Percentiles rank a stretch among this genome's conserved stretches.
Evolutionary conservation across 2,797 vertebrate genomes (phyloP).

Genomic region (Sebastes goodei): DNA sequence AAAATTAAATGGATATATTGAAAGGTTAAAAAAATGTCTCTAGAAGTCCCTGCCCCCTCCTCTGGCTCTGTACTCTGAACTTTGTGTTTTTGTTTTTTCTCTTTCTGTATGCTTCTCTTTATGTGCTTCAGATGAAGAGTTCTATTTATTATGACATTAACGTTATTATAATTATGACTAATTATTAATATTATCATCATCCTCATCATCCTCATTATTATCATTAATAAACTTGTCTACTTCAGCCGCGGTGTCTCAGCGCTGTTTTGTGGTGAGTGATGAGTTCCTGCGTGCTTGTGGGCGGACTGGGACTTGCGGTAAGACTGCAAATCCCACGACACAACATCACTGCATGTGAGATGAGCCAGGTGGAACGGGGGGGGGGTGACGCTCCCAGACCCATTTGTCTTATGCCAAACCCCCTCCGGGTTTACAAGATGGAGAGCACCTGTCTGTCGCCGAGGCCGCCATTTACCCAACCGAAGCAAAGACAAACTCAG

Average conservation of each 20-base stretch:
- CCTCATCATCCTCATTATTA: constrained; percentile 83
- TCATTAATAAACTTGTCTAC: constrained; percentile 86
- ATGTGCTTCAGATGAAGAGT: constrained; percentile 91
- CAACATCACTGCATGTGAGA: constrained; percentile 22
- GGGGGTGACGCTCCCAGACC: constrained; percentile 26
- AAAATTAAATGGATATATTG: constrained; percentile 81
- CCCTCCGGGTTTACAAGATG: constrained; percentile 63
- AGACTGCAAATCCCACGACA: constrained; percentile 42
- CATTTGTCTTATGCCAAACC: constrained; percentile 61
- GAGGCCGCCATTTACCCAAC: constrained; percentile 65
- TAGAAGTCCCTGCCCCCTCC: constrained; percentile 72
- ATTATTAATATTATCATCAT: constrained; percentile 84
- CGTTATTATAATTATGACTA: constrained; percentile 89
- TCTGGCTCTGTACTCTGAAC: constrained; percentile 81
- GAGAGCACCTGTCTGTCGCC: constrained; percentile 67
- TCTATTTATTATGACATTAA: constrained; percentile 88
- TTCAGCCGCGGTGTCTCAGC: constrained; percentile 60
- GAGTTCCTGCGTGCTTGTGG: not conserved
- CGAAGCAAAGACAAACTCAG: constrained; percentile 60
- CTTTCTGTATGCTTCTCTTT: constrained; percentile 91
- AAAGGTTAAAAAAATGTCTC: constrained; percentile 75
- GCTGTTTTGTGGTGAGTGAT: constrained; percentile 59
- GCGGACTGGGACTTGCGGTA: not conserved
- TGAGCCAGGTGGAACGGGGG: constrained; percentile 54
- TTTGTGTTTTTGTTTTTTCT: constrained; percentile 86